phyloP scores from a whole-genome alignment of 2,888 invertebrate genomes.

The Dasysyrphus tricinctus region DNA sequence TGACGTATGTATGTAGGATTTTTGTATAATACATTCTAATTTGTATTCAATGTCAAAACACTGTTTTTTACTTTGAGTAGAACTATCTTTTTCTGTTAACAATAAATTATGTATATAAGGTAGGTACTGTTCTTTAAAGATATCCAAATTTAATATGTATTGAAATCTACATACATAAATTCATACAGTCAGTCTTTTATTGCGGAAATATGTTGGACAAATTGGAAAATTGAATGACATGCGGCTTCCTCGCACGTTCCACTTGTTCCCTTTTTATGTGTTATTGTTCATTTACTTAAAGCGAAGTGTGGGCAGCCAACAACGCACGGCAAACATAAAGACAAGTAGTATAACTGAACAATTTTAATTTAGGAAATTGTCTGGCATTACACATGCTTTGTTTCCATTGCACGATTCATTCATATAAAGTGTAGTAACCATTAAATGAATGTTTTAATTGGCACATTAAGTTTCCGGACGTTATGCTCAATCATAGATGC shows the following conservation, averaged over 20 bases:
- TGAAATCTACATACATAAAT: no score
- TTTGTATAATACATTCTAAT: no score
- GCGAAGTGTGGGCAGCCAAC: constrained; percentile 10
- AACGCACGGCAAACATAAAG: neutral
- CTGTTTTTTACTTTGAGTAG: no score
- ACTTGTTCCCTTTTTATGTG: constrained; percentile 16
- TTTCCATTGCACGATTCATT: constrained; percentile 19
- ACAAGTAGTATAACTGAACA: constrained; percentile 16
- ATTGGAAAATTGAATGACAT: constrained; percentile 41
- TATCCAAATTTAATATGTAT: no score
- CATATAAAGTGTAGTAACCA: neutral
- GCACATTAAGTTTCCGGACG: constrained; percentile 10
- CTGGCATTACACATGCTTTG: constrained; percentile 17
- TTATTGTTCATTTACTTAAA: constrained; percentile 17
- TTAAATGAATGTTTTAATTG: constrained; percentile 36
- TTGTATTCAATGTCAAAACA: no score
- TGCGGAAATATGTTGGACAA: constrained; percentile 27
- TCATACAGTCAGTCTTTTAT: neutral
- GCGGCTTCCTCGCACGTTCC: constrained; percentile 49
- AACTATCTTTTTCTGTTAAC: no score
- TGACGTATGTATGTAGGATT: no score
- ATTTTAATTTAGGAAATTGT: constrained; percentile 47
- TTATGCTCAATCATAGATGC: neutral
- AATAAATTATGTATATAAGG: no score
- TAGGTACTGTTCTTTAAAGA: no score